Evolutionary conservation across 1,140 invertebrate genomes (phyloP).

Genomic region (Andrena cerasifolii): DNA sequence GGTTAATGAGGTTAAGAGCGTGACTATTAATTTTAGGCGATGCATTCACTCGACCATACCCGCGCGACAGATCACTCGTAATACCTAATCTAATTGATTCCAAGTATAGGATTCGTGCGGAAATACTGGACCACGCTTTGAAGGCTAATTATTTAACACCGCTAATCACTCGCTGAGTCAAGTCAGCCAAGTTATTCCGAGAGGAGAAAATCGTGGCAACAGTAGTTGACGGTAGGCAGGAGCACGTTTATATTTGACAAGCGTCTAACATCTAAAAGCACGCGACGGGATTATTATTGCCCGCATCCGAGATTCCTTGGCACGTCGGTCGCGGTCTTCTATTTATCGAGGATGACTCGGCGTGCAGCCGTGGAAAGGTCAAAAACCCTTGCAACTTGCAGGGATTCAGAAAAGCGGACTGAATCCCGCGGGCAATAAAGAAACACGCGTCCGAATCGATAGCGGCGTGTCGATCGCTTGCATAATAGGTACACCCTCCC

Average conservation of each 20-base stretch:
- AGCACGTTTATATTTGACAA: not conserved
- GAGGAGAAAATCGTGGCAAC: too few relatives aligned
- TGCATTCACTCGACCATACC: slow-evolving; percentile 24
- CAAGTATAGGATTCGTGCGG: too few relatives aligned
- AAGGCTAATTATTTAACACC: too few relatives aligned
- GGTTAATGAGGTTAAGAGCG: slow-evolving; percentile 43
- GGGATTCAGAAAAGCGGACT: slow-evolving; percentile 4
- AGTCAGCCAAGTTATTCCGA: too few relatives aligned
- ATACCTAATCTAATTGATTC: too few relatives aligned
- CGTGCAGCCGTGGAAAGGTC: not conserved
- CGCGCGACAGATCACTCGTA: too few relatives aligned
- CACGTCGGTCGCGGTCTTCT: not conserved
- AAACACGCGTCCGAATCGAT: not conserved
- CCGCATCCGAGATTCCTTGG: not conserved
- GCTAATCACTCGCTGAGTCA: too few relatives aligned
- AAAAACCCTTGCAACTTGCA: slow-evolving; percentile 2
- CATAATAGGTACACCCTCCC: not conserved
- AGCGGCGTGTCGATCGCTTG: not conserved
- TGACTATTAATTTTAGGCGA: slow-evolving; percentile 17
- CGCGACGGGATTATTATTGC: not conserved
- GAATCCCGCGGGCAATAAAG: not conserved
- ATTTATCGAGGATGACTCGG: slow-evolving; percentile 7
- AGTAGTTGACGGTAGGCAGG: too few relatives aligned
- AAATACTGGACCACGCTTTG: too few relatives aligned
- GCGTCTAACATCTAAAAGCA: not conserved